A percentile compares a stretch with the other conserved stretches of the same genome.
These are phyloP conservation scores for Clusia tigrina DNA, from an alignment of 2,888 invertebrate species.

Conservation along the genomic window DNA sequence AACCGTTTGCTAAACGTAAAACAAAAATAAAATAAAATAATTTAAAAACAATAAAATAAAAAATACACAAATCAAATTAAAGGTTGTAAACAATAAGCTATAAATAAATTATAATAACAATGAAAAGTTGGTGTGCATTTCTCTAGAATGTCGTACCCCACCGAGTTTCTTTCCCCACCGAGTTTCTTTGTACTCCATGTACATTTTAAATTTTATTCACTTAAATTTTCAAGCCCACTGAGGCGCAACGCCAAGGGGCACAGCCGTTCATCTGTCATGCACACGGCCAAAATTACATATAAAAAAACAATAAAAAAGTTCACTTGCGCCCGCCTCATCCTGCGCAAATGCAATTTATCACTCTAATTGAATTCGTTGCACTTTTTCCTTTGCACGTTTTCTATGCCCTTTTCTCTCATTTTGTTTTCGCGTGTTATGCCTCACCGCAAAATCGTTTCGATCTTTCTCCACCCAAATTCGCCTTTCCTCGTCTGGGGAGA, in stretches of 20 bases:
- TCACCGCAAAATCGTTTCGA: too few relatives aligned
- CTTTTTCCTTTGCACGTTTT: neutral
- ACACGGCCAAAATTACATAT: too few relatives aligned
- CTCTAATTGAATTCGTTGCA: neutral
- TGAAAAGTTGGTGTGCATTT: neutral
- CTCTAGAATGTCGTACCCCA: too few relatives aligned
- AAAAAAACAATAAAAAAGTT: too few relatives aligned
- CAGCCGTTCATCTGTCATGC: neutral
- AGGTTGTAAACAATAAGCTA: conserved; percentile 32
- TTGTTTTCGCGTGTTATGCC: conserved; percentile 21
- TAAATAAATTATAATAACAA: neutral
- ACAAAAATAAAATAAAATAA: conserved; percentile 40
- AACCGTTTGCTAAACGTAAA: conserved; percentile 60
- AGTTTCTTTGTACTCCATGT: too few relatives aligned
- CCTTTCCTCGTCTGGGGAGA: too few relatives aligned
- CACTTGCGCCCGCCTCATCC: too few relatives aligned
- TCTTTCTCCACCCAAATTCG: too few relatives aligned
- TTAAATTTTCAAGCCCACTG: neutral
- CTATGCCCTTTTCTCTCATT: too few relatives aligned
- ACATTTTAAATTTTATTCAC: neutral
- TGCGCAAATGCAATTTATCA: neutral
- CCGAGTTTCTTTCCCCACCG: too few relatives aligned
- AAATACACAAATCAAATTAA: conserved; percentile 32
- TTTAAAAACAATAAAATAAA: conserved; percentile 28
- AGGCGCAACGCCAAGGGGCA: neutral